phyloP scores from a whole-genome alignment of 53 echinoderm and acorn worm genomes.

The Astropecten irregularis region DNA sequence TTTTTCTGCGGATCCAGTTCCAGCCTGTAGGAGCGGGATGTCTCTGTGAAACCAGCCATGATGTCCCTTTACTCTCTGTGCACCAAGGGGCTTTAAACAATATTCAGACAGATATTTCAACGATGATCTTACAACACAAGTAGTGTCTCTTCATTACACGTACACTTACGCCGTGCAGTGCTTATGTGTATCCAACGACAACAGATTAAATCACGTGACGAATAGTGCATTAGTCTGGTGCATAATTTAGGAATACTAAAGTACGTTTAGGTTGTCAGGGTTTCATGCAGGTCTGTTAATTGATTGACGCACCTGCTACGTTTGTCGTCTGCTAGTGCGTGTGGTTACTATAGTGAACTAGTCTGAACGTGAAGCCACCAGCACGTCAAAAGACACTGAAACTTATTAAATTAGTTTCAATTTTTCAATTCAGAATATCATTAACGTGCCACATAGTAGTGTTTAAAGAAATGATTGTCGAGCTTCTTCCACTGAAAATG shows the following conservation, averaged over 20 bases:
- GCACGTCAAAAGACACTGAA: no score
- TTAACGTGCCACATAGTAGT: no score
- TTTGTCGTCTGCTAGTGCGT: neutral
- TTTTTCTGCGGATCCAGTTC: conserved; percentile 92
- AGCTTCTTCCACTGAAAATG: no score
- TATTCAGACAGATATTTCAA: no score
- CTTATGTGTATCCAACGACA: conserved; percentile 51
- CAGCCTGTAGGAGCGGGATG: conserved; percentile 74
- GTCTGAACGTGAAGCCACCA: no score
- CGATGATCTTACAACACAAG: no score
- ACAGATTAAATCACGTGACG: conserved; percentile 38
- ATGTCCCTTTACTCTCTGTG: neutral
- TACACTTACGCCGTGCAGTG: no score
- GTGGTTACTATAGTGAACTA: neutral
- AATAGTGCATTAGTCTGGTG: conserved; percentile 14
- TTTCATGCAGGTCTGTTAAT: conserved; percentile 23
- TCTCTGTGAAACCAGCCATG: conserved; percentile 55
- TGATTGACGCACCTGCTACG: conserved; percentile 23
- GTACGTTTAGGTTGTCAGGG: neutral
- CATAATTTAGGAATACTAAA: no score
- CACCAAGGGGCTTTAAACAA: neutral
- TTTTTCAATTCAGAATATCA: no score
- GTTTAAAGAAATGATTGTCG: no score
- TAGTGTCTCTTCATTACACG: no score
- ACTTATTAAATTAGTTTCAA: no score